Evolutionary conservation across 2,888 invertebrate species (phyloP).

Genomic region (Acholoe squamosa): DNA sequence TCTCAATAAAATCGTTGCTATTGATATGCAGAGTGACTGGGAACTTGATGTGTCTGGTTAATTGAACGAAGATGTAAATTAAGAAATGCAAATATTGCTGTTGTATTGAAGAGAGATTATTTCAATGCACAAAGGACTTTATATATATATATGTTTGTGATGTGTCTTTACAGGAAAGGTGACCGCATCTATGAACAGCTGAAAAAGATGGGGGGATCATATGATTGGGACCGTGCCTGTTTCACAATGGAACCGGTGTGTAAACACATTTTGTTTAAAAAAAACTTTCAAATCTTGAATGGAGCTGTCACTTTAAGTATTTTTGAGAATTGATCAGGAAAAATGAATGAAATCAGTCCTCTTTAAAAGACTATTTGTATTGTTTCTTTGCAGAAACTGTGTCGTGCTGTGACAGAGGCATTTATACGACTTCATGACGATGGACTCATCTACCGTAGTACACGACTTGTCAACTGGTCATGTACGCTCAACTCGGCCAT

Average conservation of each 20-base stretch:
- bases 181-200: conserved; percentile 92
- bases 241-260: conserved; percentile 97
- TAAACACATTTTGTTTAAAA: conserved; percentile 41
- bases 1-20: no score
- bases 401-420: conserved; percentile 93
- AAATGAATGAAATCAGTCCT: background rate
- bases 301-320: conserved; percentile 8
- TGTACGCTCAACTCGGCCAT: conserved; percentile 98
- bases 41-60: no score
- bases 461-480: conserved; percentile 99
- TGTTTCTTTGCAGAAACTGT: conserved; percentile 83
- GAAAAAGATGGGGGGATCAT: conserved; percentile 93
- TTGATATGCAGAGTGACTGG: no score
- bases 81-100: no score
- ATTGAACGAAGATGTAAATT: no score
- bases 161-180: conserved; percentile 86
- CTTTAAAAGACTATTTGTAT: no score
- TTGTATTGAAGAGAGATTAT: no score
- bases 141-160: no score
- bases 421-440: conserved; percentile 94
- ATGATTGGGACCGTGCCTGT: conserved; percentile 96
- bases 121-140: no score
- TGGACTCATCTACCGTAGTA: conserved; percentile 96
- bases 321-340: background rate
- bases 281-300: background rate